phyloP scores from a whole-genome alignment of 1,140 invertebrate species.

The Drosophila repleta region DNA sequence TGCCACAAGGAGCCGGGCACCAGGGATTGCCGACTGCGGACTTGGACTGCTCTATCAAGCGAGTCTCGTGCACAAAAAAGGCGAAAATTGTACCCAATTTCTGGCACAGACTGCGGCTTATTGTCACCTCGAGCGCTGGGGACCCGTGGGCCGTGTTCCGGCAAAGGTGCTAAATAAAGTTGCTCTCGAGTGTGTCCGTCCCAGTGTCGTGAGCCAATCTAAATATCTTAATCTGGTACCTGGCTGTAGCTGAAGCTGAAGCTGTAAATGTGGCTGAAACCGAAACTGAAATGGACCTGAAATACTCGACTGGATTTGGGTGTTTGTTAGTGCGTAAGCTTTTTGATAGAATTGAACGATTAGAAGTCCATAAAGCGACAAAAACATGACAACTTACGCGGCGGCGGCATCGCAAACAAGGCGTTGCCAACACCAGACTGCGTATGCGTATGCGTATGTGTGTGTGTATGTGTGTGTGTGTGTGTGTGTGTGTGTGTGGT shows the following conservation, averaged over 20 bases:
- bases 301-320: constrained; percentile 55
- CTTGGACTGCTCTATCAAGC: constrained; percentile 57
- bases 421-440: constrained; percentile 51
- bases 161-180: constrained; percentile 48
- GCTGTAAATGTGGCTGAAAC: constrained; percentile 22
- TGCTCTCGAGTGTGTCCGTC: constrained; percentile 33
- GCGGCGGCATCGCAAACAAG: constrained; percentile 60
- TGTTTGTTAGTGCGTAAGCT: constrained; percentile 83
- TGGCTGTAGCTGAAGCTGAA: neutral
- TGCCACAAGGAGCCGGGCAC: constrained; percentile 64
- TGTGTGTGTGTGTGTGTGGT: constrained; percentile 4
- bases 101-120: constrained; percentile 61
- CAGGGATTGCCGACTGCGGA: constrained; percentile 21
- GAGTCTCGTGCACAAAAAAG: constrained; percentile 62
- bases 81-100: constrained; percentile 78
- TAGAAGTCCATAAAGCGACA: constrained; percentile 84
- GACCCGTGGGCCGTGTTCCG: constrained; percentile 25
- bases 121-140: constrained; percentile 70
- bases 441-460: neutral
- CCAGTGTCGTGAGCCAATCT: constrained; percentile 69
- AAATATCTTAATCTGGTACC: constrained; percentile 82
- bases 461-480: no score
- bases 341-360: constrained; percentile 84
- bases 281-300: constrained; percentile 59
- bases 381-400: constrained; percentile 83